Evolutionary conservation across 2,888 invertebrate genomes (phyloP).

Genomic region (Lasioglossum zephyrum): DNA sequence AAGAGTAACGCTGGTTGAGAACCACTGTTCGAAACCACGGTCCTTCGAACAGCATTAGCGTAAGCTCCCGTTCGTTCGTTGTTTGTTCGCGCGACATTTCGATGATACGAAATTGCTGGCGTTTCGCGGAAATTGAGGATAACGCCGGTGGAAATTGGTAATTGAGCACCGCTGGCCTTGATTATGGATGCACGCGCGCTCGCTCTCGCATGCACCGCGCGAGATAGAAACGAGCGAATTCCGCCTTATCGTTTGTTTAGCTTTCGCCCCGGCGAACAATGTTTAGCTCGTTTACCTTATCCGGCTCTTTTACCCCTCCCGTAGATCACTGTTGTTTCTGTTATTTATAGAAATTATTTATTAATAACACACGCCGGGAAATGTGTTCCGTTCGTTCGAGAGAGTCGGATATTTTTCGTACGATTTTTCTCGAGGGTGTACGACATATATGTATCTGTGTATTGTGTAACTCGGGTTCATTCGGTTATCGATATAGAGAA

Average conservation of each 20-base stretch:
- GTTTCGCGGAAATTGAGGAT: constrained; percentile 21
- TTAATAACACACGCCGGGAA: background rate
- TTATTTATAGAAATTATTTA: background rate
- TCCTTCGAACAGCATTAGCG: constrained; percentile 15
- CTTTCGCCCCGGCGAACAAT: constrained; percentile 4
- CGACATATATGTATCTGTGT: background rate
- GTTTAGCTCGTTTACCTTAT: constrained; percentile 10
- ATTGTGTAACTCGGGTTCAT: constrained; percentile 19
- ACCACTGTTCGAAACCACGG: constrained; percentile 19
- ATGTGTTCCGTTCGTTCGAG: background rate
- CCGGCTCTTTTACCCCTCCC: background rate
- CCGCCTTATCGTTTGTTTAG: constrained; percentile 31
- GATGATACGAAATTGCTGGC: constrained; percentile 9
- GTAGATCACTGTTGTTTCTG: background rate
- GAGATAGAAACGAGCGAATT: constrained; percentile 30
- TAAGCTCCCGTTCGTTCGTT: background rate
- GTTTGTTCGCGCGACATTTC: constrained; percentile 29
- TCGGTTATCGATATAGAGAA: constrained; percentile 24
- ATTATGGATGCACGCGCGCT: constrained; percentile 25
- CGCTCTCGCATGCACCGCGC: constrained; percentile 4
- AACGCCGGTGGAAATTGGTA: background rate
- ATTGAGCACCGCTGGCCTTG: constrained; percentile 42
- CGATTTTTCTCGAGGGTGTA: background rate
- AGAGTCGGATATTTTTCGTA: background rate
- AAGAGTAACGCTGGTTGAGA: background rate